Evolutionary conservation across 2,888 invertebrate species (phyloP), one percentile per base, ranked within the genome.

Genomic region (Macrophya annulata): DNA sequence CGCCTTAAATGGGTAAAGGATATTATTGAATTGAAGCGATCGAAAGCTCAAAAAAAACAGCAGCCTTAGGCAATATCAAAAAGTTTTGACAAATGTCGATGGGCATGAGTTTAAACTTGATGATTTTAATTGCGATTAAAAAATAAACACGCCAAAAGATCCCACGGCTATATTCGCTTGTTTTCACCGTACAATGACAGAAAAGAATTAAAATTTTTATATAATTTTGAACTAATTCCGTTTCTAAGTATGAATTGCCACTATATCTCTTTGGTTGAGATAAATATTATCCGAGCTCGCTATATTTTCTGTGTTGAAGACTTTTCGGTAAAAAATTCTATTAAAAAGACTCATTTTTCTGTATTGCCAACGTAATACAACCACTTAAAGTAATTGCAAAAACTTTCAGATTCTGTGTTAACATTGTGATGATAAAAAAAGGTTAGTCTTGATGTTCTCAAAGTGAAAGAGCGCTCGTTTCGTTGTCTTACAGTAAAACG

Each of bases 331-430:
- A 40, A 21, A 74, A 74, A 21, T 45, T 74, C 45, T 25, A 74
- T 74, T 3, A 74, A 31, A 31, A 74, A 21, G 72, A 74, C 45
- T 74, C 45, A 43, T 43, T 45, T 74, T 74, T 21, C 43, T 21
- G 3, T 74, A 43, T 43, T 12, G 4, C 9, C 43, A 45, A 45
- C 72, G 21, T 45, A 9, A 45, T 21, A 45, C n/a, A 12, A 45
- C n/a, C 45, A 12, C 72, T 43, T 45, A 5, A 21, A 45, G 72
- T 74, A 74, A 74, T 74, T 45, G 72, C 72, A 45, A 74, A 74
- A 45, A 45, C 43, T 74, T 45, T 21, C 10, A 9, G 15, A 45
- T 74, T 21, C 45, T 25, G 25, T 45, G 72, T 45, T 45, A 45
- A 21, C n/a, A 31, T 74, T 68, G 68, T 17, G 68, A 37, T 37